phyloP scores from a whole-genome alignment of 1,140 invertebrate species.

The Dendrolimus punctatus region DNA sequence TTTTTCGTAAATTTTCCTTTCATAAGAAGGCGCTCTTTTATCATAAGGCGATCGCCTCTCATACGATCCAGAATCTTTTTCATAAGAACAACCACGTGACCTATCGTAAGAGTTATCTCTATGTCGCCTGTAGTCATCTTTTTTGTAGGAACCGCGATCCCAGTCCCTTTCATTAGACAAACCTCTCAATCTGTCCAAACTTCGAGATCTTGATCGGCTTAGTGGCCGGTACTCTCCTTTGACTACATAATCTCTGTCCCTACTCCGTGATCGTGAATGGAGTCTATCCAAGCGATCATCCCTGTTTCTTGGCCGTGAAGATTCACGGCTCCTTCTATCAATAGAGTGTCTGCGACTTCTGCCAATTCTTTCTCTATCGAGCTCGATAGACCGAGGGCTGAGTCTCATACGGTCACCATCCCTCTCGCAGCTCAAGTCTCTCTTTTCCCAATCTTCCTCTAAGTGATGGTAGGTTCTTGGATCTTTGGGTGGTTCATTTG shows the following conservation, averaged over 20 bases:
- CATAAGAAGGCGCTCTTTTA: conserved; percentile 60
- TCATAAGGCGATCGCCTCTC: conserved; percentile 58
- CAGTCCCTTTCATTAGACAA: conserved; percentile 56
- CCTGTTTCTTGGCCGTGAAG: conserved; percentile 43
- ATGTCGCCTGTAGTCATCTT: conserved; percentile 67
- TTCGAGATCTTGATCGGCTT: conserved; percentile 57
- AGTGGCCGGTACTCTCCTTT: conserved; percentile 66
- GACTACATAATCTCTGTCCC: conserved; percentile 68
- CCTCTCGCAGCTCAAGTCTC: conserved; percentile 67
- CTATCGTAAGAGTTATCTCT: conserved; percentile 58
- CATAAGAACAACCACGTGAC: conserved; percentile 59
- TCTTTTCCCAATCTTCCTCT: conserved; percentile 70
- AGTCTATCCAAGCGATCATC: conserved; percentile 54
- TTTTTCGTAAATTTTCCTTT: conserved; percentile 60
- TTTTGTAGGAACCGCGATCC: conserved; percentile 68
- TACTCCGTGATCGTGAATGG: conserved; percentile 68
- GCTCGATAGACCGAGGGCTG: conserved; percentile 47
- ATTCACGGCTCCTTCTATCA: conserved; percentile 34
- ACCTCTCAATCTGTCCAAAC: conserved; percentile 56
- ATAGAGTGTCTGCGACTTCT: conserved; percentile 46
- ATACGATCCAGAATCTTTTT: conserved; percentile 31
- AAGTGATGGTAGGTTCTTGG: conserved; percentile 73
- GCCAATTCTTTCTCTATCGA: conserved; percentile 42
- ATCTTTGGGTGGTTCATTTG: conserved; percentile 72
- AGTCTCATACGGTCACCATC: conserved; percentile 55